Percentiles rank a stretch among this genome's conserved stretches.
phyloP scores from a whole-genome alignment of 2,113 vertebrate species.

The Phoxinus phoxinus region DNA sequence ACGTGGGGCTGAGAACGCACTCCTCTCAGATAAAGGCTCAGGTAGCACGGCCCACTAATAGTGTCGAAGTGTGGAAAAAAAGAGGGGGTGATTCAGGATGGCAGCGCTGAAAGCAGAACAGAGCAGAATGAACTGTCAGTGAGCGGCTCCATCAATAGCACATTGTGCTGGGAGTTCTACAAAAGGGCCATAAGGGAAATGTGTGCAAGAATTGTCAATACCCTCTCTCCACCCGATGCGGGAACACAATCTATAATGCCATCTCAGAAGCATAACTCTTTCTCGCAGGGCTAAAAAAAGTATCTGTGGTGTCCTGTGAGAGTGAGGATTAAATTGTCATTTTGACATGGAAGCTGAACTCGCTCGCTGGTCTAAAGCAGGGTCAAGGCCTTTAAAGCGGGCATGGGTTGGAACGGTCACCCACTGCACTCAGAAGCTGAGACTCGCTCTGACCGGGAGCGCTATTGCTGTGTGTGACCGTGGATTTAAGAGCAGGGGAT shows the following conservation, averaged over 20 bases:
- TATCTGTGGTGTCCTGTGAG: not conserved
- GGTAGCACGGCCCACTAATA: conserved; percentile 23
- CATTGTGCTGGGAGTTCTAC: not conserved
- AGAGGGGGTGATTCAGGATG: not conserved
- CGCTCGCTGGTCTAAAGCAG: conserved; percentile 6
- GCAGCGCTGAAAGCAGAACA: not conserved
- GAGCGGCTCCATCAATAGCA: conserved; percentile 20
- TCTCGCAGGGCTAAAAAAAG: conserved; percentile 22
- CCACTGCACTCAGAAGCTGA: conserved; percentile 18
- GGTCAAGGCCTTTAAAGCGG: conserved; percentile 33
- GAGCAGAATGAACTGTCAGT: conserved; percentile 11
- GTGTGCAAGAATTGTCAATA: conserved; percentile 29
- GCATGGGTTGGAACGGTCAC: conserved; percentile 27
- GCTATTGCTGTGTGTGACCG: conserved; percentile 13
- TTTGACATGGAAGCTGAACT: conserved; percentile 9
- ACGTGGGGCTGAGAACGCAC: conserved; percentile 5
- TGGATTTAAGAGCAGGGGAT: not conserved
- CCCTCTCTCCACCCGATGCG: not conserved
- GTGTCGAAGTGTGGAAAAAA: conserved; percentile 24
- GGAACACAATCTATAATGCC: conserved; percentile 26
- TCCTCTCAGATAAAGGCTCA: conserved; percentile 17
- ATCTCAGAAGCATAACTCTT: conserved; percentile 22
- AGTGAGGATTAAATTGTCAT: conserved; percentile 33
- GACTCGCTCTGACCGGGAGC: conserved; percentile 33
- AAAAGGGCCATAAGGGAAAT: not conserved